A percentile compares a stretch with the other conserved stretches of the same genome.
phyloP scores from a whole-genome alignment of 2,797 vertebrate genomes.

The Peromyscus melanophrys region DNA sequence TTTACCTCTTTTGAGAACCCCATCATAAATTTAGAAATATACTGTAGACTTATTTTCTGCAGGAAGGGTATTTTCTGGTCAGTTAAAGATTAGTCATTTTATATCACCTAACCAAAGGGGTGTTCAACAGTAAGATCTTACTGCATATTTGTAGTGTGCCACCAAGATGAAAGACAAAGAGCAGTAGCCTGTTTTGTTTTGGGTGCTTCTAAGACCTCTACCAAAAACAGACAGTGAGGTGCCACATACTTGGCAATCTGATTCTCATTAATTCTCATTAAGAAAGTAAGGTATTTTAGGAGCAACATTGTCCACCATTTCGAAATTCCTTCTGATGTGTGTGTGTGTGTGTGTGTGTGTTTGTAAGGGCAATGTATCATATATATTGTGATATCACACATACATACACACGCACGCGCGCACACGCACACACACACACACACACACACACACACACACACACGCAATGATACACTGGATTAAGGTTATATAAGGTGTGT shows the following conservation, averaged over 20 bases:
- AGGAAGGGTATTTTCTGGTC: not conserved
- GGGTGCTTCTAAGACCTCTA: not conserved
- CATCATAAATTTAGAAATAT: slow-evolving; percentile 62
- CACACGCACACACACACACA: too few species aligned
- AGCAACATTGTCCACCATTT: not conserved
- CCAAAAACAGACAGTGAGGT: not conserved
- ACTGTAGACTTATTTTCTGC: not conserved
- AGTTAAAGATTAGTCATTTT: not conserved
- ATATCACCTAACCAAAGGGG: not conserved
- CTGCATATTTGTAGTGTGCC: not conserved
- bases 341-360: not conserved
- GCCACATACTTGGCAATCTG: not conserved
- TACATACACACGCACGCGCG: too few species aligned
- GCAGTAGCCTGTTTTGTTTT: not conserved
- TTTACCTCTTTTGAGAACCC: not conserved
- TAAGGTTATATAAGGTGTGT: not conserved
- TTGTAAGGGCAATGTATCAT: too few species aligned
- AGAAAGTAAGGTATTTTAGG: not conserved
- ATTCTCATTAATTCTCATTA: not conserved
- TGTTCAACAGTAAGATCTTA: not conserved
- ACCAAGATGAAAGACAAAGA: too few species aligned
- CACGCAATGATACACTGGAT: not conserved
- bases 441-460: too few species aligned
- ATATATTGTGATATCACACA: too few species aligned
- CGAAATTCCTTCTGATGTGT: not conserved